These are phyloP conservation scores for Pandion haliaetus DNA, from an alignment of 2,113 vertebrate species.

Conservation along the genomic window DNA sequence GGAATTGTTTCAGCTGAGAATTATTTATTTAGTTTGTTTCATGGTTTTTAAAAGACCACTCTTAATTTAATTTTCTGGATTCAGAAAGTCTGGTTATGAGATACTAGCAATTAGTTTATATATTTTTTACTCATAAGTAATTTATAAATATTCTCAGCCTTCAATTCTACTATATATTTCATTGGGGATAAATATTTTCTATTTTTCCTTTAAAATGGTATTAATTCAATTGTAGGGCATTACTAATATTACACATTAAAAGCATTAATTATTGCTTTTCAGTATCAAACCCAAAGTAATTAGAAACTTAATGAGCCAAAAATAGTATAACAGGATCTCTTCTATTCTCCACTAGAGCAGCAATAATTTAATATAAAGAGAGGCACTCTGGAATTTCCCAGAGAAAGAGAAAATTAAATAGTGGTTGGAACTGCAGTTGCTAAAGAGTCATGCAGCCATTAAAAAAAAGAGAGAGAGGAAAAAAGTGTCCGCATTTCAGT, in stretches of 20 bases:
- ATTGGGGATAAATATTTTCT: neutral
- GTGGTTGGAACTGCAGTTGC: neutral
- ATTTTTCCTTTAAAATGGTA: neutral
- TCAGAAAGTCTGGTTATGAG: neutral
- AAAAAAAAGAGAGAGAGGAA: neutral
- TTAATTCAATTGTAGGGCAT: neutral
- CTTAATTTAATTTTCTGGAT: neutral
- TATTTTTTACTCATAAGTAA: neutral
- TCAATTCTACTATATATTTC: neutral
- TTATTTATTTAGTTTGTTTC: neutral
- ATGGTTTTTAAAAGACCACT: neutral
- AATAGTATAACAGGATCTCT: neutral
- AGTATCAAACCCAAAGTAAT: neutral
- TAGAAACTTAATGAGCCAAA: slow-evolving; percentile 29
- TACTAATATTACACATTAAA: neutral
- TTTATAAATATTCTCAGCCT: neutral
- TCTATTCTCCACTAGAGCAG: slow-evolving; percentile 12
- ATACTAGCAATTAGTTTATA: neutral
- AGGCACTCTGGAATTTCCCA: neutral
- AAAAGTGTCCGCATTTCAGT: neutral
- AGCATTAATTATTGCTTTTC: slow-evolving; percentile 28
- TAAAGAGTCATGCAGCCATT: neutral
- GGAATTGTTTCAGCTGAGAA: neutral
- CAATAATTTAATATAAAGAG: slow-evolving; percentile 56
- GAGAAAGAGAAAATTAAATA: neutral